Base-by-base conservation (phyloP, 2,888 invertebrate species). In the Ochlodes sylvanus region DNA sequence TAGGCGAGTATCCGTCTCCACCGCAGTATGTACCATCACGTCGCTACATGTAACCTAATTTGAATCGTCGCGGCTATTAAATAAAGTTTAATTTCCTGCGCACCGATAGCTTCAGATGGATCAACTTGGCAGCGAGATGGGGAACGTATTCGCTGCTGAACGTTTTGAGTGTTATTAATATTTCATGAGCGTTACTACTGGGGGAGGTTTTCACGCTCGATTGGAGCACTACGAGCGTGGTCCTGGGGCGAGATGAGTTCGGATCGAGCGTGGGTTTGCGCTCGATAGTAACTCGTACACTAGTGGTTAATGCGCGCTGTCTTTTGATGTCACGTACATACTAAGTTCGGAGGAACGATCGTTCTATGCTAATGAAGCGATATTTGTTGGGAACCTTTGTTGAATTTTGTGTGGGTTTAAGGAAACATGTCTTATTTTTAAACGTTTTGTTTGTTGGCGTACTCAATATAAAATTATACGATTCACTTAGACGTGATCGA, bases 171-270 rank as follows among this genome's bases (percentile, higher is more conserved):
- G 57, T 63, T 69, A 72, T 74, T 72, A 74, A 74, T 74, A 74
- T 72, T 74, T 74, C 73, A 74, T 74, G 72, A 74, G 70, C 69
- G 66, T 67, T 69, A 68, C 68, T 69, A 68, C 63, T 64, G 67
- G 63, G 67, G 61, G 65, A 50, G 64, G 47, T 64, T 60, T 70
- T 69, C 69, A 68, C 65, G 67, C 68, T 63, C 70, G 67, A 69
- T 70, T 69, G 70, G 70, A 52, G 44, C 42, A 44, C 63, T 67
- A 66, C 62, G 63, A 71, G 64, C 62, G 65, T 41, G 55, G 41
- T 27, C 61, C 58, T 19, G 68, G 12, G n/a, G 47, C 61, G 63
- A 68, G 62, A 63, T 57, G 68, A 63, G 68, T 68, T 68, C 68
- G 68, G 52, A 42, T 68, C 63, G 68, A 57, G 62, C 60, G 60